A percentile compares a stretch with the other conserved stretches of the same genome.
Conservation (phyloP, 2,113 vertebrate genomes). For the Xiphophorus couchianus region DNA sequence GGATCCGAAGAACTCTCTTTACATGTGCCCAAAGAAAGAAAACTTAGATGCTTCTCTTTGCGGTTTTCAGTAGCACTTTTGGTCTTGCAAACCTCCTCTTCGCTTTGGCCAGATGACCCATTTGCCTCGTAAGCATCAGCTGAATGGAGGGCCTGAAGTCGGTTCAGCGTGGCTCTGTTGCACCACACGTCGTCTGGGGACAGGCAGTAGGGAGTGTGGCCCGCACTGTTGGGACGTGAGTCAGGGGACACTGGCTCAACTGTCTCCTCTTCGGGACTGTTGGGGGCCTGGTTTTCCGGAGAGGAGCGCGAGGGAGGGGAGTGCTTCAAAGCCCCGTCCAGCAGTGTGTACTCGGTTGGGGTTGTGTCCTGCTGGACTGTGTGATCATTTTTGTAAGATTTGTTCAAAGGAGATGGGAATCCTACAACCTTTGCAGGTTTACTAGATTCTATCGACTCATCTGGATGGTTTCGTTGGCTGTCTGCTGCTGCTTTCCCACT, state of each 20-base stretch:
- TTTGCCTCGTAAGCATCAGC: conserved; percentile 56
- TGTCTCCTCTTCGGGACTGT: conserved; percentile 83
- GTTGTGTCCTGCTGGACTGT: conserved; percentile 83
- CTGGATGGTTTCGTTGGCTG: conserved; percentile 7
- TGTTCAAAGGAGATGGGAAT: conserved; percentile 79
- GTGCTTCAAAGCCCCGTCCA: conserved; percentile 71
- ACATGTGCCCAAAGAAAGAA: conserved; percentile 86
- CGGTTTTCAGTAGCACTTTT: conserved; percentile 61
- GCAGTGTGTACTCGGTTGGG: conserved; percentile 77
- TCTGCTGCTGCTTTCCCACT: conserved; percentile 17
- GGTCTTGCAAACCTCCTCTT: conserved; percentile 34
- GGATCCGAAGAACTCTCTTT: conserved; percentile 82
- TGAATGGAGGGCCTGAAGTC: conserved; percentile 54
- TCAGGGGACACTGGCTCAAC: conserved; percentile 81
- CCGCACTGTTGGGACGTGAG: conserved; percentile 79
- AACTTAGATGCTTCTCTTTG: conserved; percentile 83
- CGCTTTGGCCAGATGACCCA: conserved; percentile 40
- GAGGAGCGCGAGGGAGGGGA: conserved; percentile 66
- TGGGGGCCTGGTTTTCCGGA: conserved; percentile 58
- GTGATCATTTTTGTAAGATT: conserved; percentile 78
- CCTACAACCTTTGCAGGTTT: conserved; percentile 76
- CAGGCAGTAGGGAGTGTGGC: conserved; percentile 84
- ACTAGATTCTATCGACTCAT: conserved; percentile 25
- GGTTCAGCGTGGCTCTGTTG: conserved; percentile 65
- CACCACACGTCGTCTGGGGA: conserved; percentile 77